Conservation (phyloP, 2,888 invertebrate genomes). For the Beris chalybata region DNA sequence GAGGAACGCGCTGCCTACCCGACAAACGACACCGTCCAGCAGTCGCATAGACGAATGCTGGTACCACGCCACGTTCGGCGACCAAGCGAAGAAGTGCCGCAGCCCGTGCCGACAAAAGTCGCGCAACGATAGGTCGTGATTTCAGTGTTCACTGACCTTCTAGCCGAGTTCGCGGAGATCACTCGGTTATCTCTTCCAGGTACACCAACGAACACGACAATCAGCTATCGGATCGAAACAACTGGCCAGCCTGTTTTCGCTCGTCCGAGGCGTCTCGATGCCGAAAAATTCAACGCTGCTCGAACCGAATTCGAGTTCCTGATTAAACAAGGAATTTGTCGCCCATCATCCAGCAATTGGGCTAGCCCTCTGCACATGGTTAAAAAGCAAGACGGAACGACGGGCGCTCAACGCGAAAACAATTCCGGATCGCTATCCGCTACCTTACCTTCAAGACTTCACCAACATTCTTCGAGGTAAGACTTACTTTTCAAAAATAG, state of each 20-base stretch:
- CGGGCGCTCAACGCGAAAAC: background rate
- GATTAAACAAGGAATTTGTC: too few relatives aligned
- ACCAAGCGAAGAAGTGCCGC: background rate
- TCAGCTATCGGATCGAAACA: slow-evolving; percentile 2
- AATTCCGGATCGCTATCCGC: too few relatives aligned
- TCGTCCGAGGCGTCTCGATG: background rate
- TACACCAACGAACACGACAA: background rate
- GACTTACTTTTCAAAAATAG: background rate
- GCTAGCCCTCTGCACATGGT: background rate
- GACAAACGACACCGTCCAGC: background rate
- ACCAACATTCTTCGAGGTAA: background rate
- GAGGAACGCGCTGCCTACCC: background rate
- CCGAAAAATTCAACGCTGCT: background rate
- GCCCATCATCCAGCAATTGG: too few relatives aligned
- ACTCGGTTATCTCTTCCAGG: background rate
- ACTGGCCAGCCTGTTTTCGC: slow-evolving; percentile 5
- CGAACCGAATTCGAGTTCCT: background rate
- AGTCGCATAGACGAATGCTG: background rate
- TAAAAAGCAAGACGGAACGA: background rate
- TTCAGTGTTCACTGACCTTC: background rate
- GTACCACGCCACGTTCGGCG: background rate
- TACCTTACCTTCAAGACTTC: too few relatives aligned
- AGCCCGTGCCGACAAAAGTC: background rate
- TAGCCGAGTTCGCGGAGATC: background rate
- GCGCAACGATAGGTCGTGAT: background rate